Evolutionary conservation across 1,140 invertebrate species (phyloP).

Genomic region (Pseudobourletiella spinata): DNA sequence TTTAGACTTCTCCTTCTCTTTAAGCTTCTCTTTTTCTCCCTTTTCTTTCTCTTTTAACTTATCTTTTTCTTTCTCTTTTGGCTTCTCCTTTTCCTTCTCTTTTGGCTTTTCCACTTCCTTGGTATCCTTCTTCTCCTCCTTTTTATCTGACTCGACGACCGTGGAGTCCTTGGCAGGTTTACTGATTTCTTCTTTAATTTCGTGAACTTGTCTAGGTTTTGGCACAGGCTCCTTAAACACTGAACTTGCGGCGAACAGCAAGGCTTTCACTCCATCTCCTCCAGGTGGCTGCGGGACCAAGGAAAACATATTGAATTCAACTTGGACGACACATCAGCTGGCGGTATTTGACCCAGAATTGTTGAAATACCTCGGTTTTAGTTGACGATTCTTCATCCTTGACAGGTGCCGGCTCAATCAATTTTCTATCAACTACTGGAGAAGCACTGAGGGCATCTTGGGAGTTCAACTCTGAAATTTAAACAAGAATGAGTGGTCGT

Average conservation of each 20-base stretch:
- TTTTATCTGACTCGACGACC: constrained; percentile 20
- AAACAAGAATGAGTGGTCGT: too few species aligned
- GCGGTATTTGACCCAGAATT: too few species aligned
- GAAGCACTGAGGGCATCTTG: too few species aligned
- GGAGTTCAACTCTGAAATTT: too few species aligned
- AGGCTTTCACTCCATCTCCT: not conserved
- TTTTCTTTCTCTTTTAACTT: too few species aligned
- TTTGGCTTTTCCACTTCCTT: constrained; percentile 38
- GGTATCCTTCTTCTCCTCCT: constrained; percentile 41
- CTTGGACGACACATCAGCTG: too few species aligned
- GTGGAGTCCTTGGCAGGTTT: not conserved
- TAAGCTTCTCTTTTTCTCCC: too few species aligned
- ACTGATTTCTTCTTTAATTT: not conserved
- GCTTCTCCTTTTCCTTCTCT: constrained; percentile 10
- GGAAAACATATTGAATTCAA: not conserved
- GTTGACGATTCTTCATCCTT: too few species aligned
- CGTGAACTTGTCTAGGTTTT: constrained; percentile 13
- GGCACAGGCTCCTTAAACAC: constrained; percentile 14
- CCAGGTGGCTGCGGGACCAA: not conserved
- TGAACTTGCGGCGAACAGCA: not conserved
- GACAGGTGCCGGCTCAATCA: too few species aligned
- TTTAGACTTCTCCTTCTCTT: constrained; percentile 13
- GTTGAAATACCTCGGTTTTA: too few species aligned
- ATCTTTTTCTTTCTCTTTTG: not conserved
- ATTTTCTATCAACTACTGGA: too few species aligned